A percentile compares a stretch with the other conserved stretches of the same genome.
phyloP scores from a whole-genome alignment of 1,140 invertebrate genomes.

The Neodiprion lecontei region DNA sequence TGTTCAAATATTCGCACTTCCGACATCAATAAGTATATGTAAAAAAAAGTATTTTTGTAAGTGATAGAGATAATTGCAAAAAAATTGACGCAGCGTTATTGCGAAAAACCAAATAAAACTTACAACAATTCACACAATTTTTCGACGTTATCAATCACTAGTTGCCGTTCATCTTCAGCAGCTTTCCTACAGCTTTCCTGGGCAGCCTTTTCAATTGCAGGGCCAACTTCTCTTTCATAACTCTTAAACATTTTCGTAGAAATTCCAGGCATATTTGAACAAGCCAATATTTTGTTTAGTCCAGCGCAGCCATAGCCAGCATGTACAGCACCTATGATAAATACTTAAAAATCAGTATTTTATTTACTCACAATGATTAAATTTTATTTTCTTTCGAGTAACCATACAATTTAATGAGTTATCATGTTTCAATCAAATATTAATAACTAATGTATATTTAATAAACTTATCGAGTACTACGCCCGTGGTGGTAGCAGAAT shows the following conservation, averaged over 20 bases:
- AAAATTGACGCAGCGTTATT: background rate
- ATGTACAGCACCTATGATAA: conserved; percentile 15
- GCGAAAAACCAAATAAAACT: background rate
- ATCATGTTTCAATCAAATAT: background rate
- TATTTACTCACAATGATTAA: background rate
- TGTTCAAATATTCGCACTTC: background rate
- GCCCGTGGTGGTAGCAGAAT: conserved; percentile 21
- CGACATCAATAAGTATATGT: background rate
- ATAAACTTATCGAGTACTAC: conserved; percentile 21
- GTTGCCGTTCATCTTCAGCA: background rate
- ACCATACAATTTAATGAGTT: conserved; percentile 9
- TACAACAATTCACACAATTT: conserved; percentile 20
- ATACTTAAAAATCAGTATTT: background rate
- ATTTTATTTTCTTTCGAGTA: conserved; percentile 7
- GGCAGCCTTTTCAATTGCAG: background rate
- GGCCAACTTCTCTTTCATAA: background rate
- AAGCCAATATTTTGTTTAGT: conserved; percentile 20
- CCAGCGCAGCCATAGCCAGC: conserved; percentile 18
- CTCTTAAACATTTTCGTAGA: background rate
- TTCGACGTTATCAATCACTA: background rate
- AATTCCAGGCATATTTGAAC: conserved; percentile 18
- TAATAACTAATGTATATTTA: background rate
- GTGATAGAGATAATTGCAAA: background rate
- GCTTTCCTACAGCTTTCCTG: background rate
- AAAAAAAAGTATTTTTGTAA: background rate